Evolutionary conservation across 2,888 invertebrate species (phyloP).

Genomic region (Hypsopygia costalis): DNA sequence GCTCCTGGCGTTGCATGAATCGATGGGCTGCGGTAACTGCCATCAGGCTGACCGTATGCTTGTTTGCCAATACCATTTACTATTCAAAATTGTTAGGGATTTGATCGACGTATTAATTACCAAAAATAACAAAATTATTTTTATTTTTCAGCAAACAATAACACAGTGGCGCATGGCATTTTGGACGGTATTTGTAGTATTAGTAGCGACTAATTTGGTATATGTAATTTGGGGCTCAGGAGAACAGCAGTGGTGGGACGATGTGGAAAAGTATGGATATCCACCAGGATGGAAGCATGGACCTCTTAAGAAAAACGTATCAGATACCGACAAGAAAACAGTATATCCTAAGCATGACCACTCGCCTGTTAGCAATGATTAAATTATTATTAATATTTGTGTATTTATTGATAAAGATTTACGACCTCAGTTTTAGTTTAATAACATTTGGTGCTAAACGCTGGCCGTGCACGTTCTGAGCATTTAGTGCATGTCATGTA

Average conservation of each 20-base stretch:
- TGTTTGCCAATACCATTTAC: too few species aligned
- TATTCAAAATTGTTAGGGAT: too few species aligned
- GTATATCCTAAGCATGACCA: conserved; percentile 65
- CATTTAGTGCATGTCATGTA: too few species aligned
- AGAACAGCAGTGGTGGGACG: conserved; percentile 89
- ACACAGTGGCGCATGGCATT: conserved; percentile 88
- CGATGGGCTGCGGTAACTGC: too few species aligned
- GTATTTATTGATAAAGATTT: too few species aligned
- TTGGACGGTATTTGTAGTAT: conserved; percentile 86
- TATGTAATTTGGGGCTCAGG: conserved; percentile 88
- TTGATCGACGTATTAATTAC: too few species aligned
- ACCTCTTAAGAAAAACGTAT: conserved; percentile 39
- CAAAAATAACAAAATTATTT: not conserved
- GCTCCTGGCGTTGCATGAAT: too few species aligned
- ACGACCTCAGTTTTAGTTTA: too few species aligned
- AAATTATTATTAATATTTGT: conserved; percentile 1
- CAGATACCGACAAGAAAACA: conserved; percentile 50
- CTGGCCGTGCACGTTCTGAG: too few species aligned
- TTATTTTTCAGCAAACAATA: conserved; percentile 76
- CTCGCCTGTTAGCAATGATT: conserved; percentile 32
- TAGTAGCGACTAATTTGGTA: conserved; percentile 83
- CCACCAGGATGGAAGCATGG: conserved; percentile 64
- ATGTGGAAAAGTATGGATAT: conserved; percentile 73
- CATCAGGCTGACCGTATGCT: too few species aligned
- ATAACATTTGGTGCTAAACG: too few species aligned